Evolutionary conservation across 2,113 vertebrate genomes (phyloP).

Genomic region (Rynchops niger): DNA sequence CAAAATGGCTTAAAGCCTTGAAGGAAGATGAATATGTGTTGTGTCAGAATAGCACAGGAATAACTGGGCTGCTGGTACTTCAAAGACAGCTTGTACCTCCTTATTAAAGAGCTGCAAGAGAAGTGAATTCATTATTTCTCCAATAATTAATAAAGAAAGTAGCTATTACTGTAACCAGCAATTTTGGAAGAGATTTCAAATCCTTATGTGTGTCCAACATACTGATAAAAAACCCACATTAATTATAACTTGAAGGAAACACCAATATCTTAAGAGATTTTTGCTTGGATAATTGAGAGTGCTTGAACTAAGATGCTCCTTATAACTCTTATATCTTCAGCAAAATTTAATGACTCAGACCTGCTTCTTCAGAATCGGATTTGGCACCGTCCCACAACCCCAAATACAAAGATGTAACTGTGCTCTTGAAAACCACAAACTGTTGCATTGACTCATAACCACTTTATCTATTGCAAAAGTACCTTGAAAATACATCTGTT

Average conservation of each 20-base stretch:
- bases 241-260: not conserved
- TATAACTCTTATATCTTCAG: not conserved
- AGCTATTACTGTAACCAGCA: not conserved
- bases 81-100: slow-evolving; percentile 33
- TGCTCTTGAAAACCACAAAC: not conserved
- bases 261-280: not conserved
- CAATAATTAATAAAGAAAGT: slow-evolving; percentile 23
- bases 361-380: not conserved
- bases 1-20: not conserved
- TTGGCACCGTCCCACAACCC: not conserved
- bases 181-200: not conserved
- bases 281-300: not conserved
- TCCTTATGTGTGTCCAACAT: not conserved
- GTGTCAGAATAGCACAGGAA: slow-evolving; percentile 31
- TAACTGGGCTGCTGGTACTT: slow-evolving; percentile 32
- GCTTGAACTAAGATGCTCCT: not conserved
- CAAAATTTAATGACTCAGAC: not conserved
- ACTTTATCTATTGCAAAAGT: not conserved
- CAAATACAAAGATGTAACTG: not conserved
- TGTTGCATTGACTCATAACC: not conserved
- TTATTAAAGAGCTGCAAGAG: slow-evolving; percentile 22
- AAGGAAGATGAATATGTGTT: slow-evolving; percentile 34
- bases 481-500: not conserved
- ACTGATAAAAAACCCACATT: not conserved
- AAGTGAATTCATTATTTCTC: not conserved